phyloP scores from a whole-genome alignment of 2,797 vertebrate species.

The Siniperca scherzeri region DNA sequence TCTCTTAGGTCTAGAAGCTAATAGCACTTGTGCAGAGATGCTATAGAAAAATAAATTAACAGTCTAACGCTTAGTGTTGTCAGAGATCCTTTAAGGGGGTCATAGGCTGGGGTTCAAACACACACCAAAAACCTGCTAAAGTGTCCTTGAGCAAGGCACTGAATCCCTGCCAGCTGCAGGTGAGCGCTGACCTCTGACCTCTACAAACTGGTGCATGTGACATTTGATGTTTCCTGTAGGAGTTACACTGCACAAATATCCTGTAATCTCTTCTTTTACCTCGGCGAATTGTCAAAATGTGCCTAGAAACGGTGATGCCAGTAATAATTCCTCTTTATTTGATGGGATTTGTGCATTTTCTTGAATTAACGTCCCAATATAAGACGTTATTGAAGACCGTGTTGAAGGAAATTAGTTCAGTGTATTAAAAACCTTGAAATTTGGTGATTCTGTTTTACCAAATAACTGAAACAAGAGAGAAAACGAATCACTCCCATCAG shows the following conservation, averaged over 20 bases:
- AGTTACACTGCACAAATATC: conserved; percentile 34
- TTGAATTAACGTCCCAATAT: not conserved
- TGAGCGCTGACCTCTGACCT: conserved; percentile 43
- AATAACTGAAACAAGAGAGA: not conserved
- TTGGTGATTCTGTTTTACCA: not conserved
- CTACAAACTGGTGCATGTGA: not conserved
- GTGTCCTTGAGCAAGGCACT: conserved; percentile 70
- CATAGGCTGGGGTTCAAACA: conserved; percentile 26
- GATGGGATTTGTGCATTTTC: not conserved
- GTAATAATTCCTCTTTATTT: not conserved
- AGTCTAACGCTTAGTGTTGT: conserved; percentile 75
- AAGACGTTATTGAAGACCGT: not conserved
- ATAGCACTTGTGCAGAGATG: conserved; percentile 83
- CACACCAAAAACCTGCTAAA: conserved; percentile 52
- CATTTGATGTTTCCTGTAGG: not conserved
- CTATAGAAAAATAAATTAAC: conserved; percentile 82
- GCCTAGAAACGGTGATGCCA: not conserved
- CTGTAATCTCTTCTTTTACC: not conserved
- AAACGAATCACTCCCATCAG: not conserved
- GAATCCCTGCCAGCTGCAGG: conserved; percentile 48
- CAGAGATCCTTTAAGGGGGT: conserved; percentile 1
- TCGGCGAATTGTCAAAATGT: not conserved
- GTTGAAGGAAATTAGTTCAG: not conserved
- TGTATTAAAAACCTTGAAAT: not conserved
- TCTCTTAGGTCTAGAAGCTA: conserved; percentile 88